Conservation (phyloP, 2,113 vertebrate species). For the Neofelis nebulosa region DNA sequence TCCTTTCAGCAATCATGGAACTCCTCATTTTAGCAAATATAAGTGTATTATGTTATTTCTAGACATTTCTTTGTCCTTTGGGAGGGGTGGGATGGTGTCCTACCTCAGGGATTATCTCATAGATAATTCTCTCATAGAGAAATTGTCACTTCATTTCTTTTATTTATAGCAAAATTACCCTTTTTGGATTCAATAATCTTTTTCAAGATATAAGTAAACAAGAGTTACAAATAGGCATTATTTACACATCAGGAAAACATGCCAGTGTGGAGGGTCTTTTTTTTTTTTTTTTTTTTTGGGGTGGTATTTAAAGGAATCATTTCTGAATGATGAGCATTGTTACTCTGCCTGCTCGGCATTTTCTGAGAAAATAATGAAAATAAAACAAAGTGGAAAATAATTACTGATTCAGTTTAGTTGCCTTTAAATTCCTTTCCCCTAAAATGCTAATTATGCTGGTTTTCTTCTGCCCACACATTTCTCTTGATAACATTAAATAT, state of each 20-base stretch:
- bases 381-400: background rate
- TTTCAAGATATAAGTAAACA: background rate
- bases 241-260: background rate
- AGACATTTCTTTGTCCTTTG: background rate
- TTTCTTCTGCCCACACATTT: background rate
- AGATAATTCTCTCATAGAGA: background rate
- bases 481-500: background rate
- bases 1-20: background rate
- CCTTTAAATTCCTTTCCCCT: background rate
- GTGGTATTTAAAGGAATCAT: background rate
- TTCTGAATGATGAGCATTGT: background rate
- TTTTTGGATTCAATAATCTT: slow-evolving; percentile 12
- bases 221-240: background rate
- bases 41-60: background rate
- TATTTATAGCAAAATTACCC: slow-evolving; percentile 27
- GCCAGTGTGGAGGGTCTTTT: background rate
- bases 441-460: background rate
- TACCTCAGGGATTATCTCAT: background rate
- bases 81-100: background rate
- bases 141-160: background rate
- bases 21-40: background rate
- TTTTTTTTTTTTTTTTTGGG: too few species aligned
- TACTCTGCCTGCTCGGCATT: background rate
- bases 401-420: background rate
- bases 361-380: slow-evolving; percentile 44